These are phyloP conservation scores for Tenebrosternarchus preto DNA, from an alignment of 2,113 vertebrate genomes.

Conservation along the genomic window DNA sequence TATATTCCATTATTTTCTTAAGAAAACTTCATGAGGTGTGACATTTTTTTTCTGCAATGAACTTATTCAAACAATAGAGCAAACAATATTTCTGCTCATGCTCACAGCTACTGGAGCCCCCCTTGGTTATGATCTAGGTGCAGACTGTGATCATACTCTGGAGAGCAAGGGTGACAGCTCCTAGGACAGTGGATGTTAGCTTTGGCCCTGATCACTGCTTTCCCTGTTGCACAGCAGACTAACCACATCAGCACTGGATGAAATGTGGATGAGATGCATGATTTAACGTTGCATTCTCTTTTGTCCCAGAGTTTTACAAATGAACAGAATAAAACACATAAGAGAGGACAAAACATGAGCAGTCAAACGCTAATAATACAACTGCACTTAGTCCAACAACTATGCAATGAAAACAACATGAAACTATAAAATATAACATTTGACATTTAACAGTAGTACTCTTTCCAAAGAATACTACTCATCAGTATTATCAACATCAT, in stretches of 20 bases:
- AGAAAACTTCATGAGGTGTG: background rate
- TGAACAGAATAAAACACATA: background rate
- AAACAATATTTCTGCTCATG: conserved; percentile 14
- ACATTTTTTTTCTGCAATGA: conserved; percentile 2
- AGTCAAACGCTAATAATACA: background rate
- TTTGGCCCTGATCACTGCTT: conserved; percentile 36
- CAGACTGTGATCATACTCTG: conserved; percentile 19
- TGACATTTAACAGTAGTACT: conserved; percentile 23
- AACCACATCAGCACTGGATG: conserved; percentile 4
- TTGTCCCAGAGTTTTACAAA: conserved; percentile 9
- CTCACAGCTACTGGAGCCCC: background rate
- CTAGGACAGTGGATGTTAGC: conserved; percentile 34
- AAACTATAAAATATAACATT: conserved; percentile 4
- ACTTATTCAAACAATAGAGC: conserved; percentile 22
- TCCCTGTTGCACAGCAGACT: background rate
- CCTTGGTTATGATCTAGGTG: background rate
- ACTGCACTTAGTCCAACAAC: background rate
- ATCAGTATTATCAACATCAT: background rate
- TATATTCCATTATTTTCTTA: background rate
- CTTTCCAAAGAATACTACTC: conserved; percentile 26
- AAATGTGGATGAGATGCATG: conserved; percentile 9
- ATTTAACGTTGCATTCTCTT: background rate
- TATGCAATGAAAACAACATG: background rate
- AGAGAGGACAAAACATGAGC: background rate
- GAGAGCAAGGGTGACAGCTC: conserved; percentile 36